These are phyloP conservation scores for Periophthalmus magnuspinnatus DNA, from an alignment of 2,797 vertebrate genomes.

Conservation along the genomic window DNA sequence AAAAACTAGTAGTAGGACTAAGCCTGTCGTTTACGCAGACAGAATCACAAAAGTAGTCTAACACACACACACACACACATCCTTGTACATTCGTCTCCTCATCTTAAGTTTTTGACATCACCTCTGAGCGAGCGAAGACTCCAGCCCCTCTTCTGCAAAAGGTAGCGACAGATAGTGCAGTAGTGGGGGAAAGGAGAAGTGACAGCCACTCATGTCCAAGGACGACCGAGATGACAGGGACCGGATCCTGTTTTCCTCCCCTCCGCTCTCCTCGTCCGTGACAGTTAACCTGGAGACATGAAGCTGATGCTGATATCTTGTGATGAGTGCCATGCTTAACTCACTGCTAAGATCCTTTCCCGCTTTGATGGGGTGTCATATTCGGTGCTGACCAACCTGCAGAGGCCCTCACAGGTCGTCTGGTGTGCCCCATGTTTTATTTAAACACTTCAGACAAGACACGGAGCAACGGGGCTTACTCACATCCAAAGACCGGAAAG, in stretches of 20 bases:
- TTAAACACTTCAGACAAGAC: constrained; percentile 35
- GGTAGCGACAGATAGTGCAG: constrained; percentile 52
- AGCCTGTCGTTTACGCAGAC: background rate
- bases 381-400: constrained; percentile 58
- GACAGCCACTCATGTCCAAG: constrained; percentile 71
- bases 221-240: constrained; percentile 63
- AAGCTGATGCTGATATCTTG: constrained; percentile 76
- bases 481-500: constrained; percentile 5
- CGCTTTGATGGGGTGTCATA: constrained; percentile 51
- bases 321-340: constrained; percentile 72
- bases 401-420: constrained; percentile 35
- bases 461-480: constrained; percentile 10
- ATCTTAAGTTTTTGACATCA: constrained; percentile 22
- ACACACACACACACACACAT: background rate
- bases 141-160: constrained; percentile 26
- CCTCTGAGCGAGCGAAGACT: constrained; percentile 37
- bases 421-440: constrained; percentile 22
- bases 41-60: background rate
- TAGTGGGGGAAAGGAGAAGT: constrained; percentile 58
- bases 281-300: constrained; percentile 77
- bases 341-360: constrained; percentile 67
- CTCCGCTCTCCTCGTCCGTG: constrained; percentile 58
- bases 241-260: constrained; percentile 61
- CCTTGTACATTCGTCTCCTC: background rate
- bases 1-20: background rate